Evolutionary conservation across 2,888 invertebrate genomes (phyloP), one percentile per base, ranked within the genome.

Genomic region (Tuta absoluta): DNA sequence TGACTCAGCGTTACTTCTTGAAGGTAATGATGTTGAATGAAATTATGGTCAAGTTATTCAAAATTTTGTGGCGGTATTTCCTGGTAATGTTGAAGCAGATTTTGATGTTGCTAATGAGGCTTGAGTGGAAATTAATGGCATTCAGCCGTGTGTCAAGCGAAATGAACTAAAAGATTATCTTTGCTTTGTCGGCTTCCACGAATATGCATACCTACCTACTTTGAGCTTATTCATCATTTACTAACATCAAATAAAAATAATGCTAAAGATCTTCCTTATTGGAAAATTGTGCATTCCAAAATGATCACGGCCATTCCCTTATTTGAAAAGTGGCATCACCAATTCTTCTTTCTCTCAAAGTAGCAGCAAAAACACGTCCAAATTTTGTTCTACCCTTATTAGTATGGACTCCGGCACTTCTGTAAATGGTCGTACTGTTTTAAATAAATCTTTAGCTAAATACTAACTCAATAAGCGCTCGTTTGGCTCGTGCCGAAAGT

Each of bases 361-460:
- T 10, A 45, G 45, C 45, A 11, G 23, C 56, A 58, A 60, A 33
- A 60, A 45, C 45, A 49, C 45, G 61, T 33, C 14, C n/a, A 61
- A 49, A 61, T 33, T 61, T 56, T 24, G 23, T 49, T 69, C 57
- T 66, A 62, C 60, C 67, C 69, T 85, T 81, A 86, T 87, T 86
- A 81, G 78, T 87, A 87, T 87, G 84, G 79, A 74, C 71, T 70
- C 63, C 68, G 66, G 70, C 67, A 68, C 68, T 64, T 66, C 75
- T 69, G 69, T 80, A 82, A 85, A 80, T 77, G 81, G 75, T 77
- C 77, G 80, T 84, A 77, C 82, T 86, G 81, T 83, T 87, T 87
- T 84, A 82, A 86, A 87, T 87, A 87, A 87, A 87, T 86, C 86
- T 80, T 78, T 72, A 75, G 76, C 79, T 82, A 83, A 84, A 86